phyloP scores from a whole-genome alignment of 2,113 vertebrate genomes.

The Herpetotheres cachinnans region DNA sequence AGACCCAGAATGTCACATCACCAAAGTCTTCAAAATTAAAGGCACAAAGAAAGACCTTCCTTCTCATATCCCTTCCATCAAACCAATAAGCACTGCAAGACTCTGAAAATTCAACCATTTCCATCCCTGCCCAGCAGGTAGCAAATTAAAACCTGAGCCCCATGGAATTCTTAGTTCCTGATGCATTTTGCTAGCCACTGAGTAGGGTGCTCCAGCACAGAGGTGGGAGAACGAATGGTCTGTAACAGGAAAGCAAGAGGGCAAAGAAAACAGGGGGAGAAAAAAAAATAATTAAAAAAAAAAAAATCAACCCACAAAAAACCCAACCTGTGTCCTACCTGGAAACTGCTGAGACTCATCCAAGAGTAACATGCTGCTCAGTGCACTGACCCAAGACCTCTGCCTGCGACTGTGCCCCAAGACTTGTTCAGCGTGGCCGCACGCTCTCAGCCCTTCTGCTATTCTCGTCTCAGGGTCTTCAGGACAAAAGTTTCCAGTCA shows the following conservation, averaged over 20 bases:
- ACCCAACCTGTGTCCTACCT: slow-evolving; percentile 5
- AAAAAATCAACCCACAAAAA: background rate
- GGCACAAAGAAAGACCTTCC: background rate
- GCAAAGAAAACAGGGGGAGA: background rate
- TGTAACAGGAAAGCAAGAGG: background rate
- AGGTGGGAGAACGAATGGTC: background rate
- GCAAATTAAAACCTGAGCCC: background rate
- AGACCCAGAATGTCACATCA: background rate
- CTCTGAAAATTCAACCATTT: background rate
- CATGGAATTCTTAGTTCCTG: background rate
- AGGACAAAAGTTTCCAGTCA: slow-evolving; percentile 47
- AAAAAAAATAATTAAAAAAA: background rate
- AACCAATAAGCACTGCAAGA: background rate
- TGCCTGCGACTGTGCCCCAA: background rate
- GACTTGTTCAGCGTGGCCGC: background rate
- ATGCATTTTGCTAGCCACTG: background rate
- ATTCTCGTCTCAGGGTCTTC: slow-evolving; percentile 43
- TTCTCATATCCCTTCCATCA: background rate
- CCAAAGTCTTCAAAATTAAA: background rate
- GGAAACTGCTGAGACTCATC: slow-evolving; percentile 62
- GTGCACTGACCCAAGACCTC: background rate
- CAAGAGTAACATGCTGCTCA: slow-evolving; percentile 59
- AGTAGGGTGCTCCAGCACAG: background rate
- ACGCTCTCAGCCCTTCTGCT: background rate
- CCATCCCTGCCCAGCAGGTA: background rate